Percentiles rank a stretch among this genome's conserved stretches.
Evolutionary conservation across 2,113 vertebrate genomes (phyloP).

Genomic region (Oostethus manadensis): DNA sequence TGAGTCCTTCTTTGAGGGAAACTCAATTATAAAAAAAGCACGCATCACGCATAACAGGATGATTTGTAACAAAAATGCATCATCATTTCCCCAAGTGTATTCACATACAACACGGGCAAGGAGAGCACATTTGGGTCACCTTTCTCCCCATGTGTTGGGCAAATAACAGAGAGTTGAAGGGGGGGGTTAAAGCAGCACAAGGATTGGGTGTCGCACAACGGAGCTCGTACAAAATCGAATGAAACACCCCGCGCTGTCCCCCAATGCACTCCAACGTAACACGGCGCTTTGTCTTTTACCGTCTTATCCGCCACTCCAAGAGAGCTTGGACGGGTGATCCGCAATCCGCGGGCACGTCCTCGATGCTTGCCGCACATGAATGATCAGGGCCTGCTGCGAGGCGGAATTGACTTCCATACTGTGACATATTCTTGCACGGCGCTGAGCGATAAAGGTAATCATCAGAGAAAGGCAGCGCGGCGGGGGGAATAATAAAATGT

Average conservation of each 20-base stretch:
- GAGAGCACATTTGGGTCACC: too few relatives aligned
- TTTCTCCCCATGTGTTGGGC: neutral
- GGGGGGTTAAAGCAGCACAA: neutral
- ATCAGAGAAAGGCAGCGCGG: neutral
- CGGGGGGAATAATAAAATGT: neutral
- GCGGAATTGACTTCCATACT: conserved; percentile 1
- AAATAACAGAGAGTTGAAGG: neutral
- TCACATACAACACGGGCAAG: neutral
- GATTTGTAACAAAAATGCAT: neutral
- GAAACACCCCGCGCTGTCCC: neutral
- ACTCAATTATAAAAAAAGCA: conserved; percentile 2
- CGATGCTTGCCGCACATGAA: conserved; percentile 7
- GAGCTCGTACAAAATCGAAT: neutral
- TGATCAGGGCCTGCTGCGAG: conserved; percentile 11
- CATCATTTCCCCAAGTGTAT: too few relatives aligned
- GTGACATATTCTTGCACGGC: neutral
- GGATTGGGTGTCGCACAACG: neutral
- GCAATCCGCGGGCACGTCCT: conserved; percentile 12
- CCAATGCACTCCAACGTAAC: neutral
- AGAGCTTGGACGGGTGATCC: conserved; percentile 5
- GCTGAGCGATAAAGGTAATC: neutral
- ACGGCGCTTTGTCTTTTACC: neutral
- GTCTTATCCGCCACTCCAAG: neutral
- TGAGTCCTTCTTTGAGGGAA: neutral
- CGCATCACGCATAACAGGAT: neutral